Conservation (phyloP, 2,888 invertebrate genomes). For the Meloe dianella region DNA sequence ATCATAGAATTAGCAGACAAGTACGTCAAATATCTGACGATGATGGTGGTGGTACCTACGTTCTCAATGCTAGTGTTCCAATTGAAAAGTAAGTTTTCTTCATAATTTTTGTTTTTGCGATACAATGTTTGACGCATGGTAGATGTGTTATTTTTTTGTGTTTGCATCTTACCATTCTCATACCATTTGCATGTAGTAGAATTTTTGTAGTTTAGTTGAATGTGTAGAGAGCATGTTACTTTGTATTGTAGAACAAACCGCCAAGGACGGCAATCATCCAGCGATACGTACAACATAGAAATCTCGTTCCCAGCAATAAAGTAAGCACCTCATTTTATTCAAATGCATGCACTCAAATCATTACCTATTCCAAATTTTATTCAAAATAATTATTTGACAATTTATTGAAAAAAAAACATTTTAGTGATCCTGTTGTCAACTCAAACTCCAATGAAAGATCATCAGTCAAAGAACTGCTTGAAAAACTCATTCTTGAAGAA, state of each 20-base stretch:
- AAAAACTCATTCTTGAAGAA: conserved; percentile 90
- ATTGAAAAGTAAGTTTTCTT: conserved; percentile 78
- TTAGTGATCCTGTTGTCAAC: conserved; percentile 87
- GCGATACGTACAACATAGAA: conserved; percentile 90
- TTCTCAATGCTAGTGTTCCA: conserved; percentile 80
- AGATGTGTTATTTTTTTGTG: neutral
- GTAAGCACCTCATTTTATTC: conserved; percentile 65
- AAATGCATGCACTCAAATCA: conserved; percentile 31
- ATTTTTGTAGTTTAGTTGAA: conserved; percentile 44
- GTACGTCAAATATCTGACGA: conserved; percentile 68
- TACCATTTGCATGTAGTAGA: conserved; percentile 40
- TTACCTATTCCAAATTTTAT: neutral
- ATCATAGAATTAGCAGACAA: conserved; percentile 73
- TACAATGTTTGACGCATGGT: conserved; percentile 1
- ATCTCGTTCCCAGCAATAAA: conserved; percentile 91
- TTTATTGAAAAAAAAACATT: conserved; percentile 19
- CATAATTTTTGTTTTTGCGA: neutral
- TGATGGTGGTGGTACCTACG: conserved; percentile 80
- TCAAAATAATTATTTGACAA: neutral
- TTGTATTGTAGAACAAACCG: conserved; percentile 71
- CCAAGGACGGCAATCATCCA: conserved; percentile 85
- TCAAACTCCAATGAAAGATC: conserved; percentile 87
- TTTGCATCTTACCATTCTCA: conserved; percentile 14
- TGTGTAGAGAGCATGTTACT: conserved; percentile 56
- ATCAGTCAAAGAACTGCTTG: conserved; percentile 80